phyloP scores from a whole-genome alignment of 2,113 vertebrate genomes.

The Saimiri boliviensis region DNA sequence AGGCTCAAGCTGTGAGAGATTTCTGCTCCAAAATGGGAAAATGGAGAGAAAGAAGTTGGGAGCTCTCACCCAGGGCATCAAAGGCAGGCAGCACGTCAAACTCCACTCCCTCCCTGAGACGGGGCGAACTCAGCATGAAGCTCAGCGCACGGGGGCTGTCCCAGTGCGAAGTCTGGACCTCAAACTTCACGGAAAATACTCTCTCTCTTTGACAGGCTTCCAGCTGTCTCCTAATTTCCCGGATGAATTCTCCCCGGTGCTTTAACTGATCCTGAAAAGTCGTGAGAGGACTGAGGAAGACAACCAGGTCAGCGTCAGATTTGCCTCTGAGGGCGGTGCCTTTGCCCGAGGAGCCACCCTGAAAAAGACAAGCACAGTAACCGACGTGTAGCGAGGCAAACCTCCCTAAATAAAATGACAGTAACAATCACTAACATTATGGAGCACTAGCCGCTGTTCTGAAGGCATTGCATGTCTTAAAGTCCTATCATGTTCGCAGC shows the following conservation, averaged over 20 bases:
- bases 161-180: fast-evolving
- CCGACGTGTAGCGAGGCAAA: fast-evolving
- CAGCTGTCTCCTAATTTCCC: conserved; percentile 46
- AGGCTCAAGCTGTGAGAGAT: no score
- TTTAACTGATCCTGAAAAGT: conserved; percentile 52
- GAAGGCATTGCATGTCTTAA: background rate
- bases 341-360: conserved; percentile 67
- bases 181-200: fast-evolving
- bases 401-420: background rate
- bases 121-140: background rate
- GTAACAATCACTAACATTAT: background rate
- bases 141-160: background rate
- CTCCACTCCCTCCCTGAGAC: fast-evolving
- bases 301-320: conserved; percentile 63
- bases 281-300: conserved; percentile 55
- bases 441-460: fast-evolving
- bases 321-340: conserved; percentile 49
- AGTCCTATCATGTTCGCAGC: fast-evolving
- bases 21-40: background rate
- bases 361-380: background rate
- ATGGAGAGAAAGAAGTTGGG: no score
- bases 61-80: conserved; percentile 60
- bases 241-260: fast-evolving
- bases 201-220: background rate
- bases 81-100: conserved; percentile 68